Evolutionary conservation across 2,113 vertebrate species (phyloP), one percentile per base, ranked within the genome.

Genomic region (Cynopterus brachyotis): DNA sequence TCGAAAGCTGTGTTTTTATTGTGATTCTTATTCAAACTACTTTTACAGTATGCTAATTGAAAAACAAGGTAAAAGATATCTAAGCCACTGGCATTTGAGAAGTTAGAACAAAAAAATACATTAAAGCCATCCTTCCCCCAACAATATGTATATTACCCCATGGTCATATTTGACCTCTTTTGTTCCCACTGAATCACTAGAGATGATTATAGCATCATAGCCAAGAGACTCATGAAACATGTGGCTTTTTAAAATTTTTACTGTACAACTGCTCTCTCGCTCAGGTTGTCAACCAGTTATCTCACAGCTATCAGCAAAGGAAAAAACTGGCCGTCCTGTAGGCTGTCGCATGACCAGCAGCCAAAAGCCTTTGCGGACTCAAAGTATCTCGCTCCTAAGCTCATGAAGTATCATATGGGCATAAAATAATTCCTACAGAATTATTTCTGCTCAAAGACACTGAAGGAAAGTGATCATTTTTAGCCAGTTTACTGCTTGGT

Each of bases 391-490:
- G 67, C 53, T 96, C 90, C 87, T 84, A 66, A 53, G 32, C 84
- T 93, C n/a, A 2, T 84, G 75, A 80, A 3, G 53, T 9, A 75
- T 19, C 37, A 57, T 3, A 79, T 7, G 57, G 57, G 40, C 60
- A 93, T 66, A 79, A 91, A 89, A 59, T 76, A 89, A 91, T 89
- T 83, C 83, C 37, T 78, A 96, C 45, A 88, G 60, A 96, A 62
- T 90, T 35, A 75, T 59, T 59, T 89, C 69, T 91, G 62, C 83
- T 92, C 50, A 62, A 89, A 92, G 87, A n/a, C 87, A 87, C 84
- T 60, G 47, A 28, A 89, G 72, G 26, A 53, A 89, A 95, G 67
- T 70, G 73, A 60, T 45, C 89, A 47, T 84, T 96, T 90, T n/a
- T 42, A 57, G 32, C 64, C 22, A 79, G 75, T 79, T 83, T 19